Conservation (phyloP, 2,113 vertebrate species). For the Columbina picui region DNA sequence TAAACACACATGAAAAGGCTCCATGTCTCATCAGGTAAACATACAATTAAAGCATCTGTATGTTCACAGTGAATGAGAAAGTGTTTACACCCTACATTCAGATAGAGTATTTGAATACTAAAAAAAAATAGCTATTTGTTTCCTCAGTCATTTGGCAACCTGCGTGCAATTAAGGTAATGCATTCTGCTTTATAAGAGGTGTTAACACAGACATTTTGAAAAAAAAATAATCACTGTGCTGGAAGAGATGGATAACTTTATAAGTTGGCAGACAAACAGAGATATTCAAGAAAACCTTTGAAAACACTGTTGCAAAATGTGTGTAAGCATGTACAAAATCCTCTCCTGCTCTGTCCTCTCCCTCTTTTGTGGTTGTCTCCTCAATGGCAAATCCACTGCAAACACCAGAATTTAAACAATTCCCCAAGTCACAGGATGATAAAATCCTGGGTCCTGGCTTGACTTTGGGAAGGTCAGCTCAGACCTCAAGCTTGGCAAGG, state of each 20-base stretch:
- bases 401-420: not conserved
- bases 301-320: not conserved
- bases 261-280: not conserved
- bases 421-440: not conserved
- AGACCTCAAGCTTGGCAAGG: not conserved
- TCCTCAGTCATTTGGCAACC: slow-evolving; percentile 14
- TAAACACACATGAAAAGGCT: not conserved
- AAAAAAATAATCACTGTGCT: not conserved
- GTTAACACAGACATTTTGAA: not conserved
- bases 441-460: not conserved
- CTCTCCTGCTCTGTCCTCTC: not conserved
- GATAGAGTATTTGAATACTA: not conserved
- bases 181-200: not conserved
- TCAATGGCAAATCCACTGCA: not conserved
- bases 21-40: not conserved
- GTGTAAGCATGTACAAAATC: not conserved
- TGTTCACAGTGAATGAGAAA: not conserved
- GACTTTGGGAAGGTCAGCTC: not conserved
- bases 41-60: not conserved
- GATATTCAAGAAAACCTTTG: not conserved
- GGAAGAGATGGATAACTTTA: not conserved
- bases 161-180: slow-evolving; percentile 7
- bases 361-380: not conserved
- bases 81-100: not conserved
- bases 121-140: not conserved